Evolutionary conservation across 2,888 invertebrate genomes (phyloP), one percentile per base, ranked within the genome.

Genomic region (Drosophila vallismaia): DNA sequence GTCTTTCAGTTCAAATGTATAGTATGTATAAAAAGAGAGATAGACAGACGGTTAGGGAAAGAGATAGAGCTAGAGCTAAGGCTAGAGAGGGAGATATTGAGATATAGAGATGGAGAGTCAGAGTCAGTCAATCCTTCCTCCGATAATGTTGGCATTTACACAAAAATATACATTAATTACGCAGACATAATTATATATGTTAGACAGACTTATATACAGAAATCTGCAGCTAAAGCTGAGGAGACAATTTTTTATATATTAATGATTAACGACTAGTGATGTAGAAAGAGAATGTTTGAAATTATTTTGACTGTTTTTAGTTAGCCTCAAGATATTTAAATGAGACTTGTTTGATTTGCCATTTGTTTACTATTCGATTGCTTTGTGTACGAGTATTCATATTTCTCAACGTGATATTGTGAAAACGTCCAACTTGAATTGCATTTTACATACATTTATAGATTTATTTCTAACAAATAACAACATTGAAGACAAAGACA

Each of bases 1-100:
- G 79, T 82, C 82, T 81, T 90, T 90, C 85, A 89, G 89, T 90
- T 89, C 88, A 89, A 89, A 89, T 89, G 87, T 89, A 89, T 86
- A 89, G 90, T 88, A 83, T 88, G 79, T 83, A 86, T 74, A 44
- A 76, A 76, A 74, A 71, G 73, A 75, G 77, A 74, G 75, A 79
- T 66, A 79, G 69, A 69, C 54, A 64, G 64, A 54, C 49, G 53
- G 54, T 48, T 49, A 54, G 33, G 40, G 48, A 49, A 42, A 46
- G 53, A 29, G 33, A 45, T 14, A 50, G 12, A 33, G 31, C 45
- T 9, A 53, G 59, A 53, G 33, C 12, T 19, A 8, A 19, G 40
- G 40, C 24, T 26, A 62, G 53, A 40, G 36, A 12, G 10, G 26
- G 26, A 45, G 33, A 19, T 40, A 45, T 31, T 6, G 29, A 38